These are phyloP conservation scores for Himalopsyche anomala DNA, from an alignment of 2,888 invertebrate species.

Conservation along the genomic window DNA sequence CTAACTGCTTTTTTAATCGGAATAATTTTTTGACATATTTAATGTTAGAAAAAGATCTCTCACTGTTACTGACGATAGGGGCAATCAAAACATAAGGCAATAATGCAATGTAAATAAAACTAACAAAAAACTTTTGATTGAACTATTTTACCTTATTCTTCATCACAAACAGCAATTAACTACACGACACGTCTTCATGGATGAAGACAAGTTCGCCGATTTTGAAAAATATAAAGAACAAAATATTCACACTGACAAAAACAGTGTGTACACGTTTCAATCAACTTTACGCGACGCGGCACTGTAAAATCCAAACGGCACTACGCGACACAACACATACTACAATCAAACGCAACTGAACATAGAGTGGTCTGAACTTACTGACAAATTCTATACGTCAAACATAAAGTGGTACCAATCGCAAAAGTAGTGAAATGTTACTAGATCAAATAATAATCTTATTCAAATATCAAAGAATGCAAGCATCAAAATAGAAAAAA, in stretches of 20 bases:
- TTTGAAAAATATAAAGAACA: constrained; percentile 45
- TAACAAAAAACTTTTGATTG: constrained; percentile 40
- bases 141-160: constrained; percentile 61
- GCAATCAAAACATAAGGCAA: constrained; percentile 60
- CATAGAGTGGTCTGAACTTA: constrained; percentile 47
- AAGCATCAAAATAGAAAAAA: no score
- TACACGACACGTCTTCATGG: constrained; percentile 59
- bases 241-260: constrained; percentile 58
- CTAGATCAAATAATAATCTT: neutral
- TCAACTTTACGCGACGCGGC: constrained; percentile 50
- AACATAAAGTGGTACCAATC: constrained; percentile 36
- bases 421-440: neutral
- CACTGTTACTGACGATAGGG: neutral
- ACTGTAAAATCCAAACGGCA: constrained; percentile 51
- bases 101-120: constrained; percentile 56
- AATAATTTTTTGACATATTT: neutral
- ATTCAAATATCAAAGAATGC: no score
- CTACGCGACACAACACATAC: constrained; percentile 65
- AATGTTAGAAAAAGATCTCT: no score
- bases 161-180: constrained; percentile 60
- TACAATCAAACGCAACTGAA: constrained; percentile 58
- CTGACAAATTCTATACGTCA: constrained; percentile 47
- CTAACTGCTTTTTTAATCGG: neutral
- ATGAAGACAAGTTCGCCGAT: constrained; percentile 54
- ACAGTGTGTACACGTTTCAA: constrained; percentile 60